Conservation (phyloP, 2,888 invertebrate genomes). For the Clivina fossor region DNA sequence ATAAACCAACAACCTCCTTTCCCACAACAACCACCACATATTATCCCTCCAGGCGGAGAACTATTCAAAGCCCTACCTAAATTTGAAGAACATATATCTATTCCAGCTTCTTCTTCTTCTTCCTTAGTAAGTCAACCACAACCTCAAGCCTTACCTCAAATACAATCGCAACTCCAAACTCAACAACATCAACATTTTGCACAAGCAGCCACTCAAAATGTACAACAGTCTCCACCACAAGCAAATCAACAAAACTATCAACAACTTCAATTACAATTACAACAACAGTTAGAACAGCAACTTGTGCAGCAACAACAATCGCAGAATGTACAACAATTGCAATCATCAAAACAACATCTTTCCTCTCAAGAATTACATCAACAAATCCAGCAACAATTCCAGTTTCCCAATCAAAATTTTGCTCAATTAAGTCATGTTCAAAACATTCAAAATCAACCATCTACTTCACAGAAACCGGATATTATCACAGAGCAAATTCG, state of each 20-base stretch:
- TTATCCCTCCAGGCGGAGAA: conserved; percentile 69
- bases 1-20: conserved; percentile 49
- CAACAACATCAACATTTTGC: conserved; percentile 31
- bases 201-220: conserved; percentile 19
- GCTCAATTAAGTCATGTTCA: conserved; percentile 52
- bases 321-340: conserved; percentile 33
- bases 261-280: conserved; percentile 41
- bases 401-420: conserved; percentile 53
- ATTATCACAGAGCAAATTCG: conserved; percentile 21
- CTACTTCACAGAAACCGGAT: conserved; percentile 10
- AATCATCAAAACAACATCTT: conserved; percentile 38
- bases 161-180: conserved; percentile 41
- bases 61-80: conserved; percentile 75
- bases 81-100: conserved; percentile 75
- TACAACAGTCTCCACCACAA: conserved; percentile 34
- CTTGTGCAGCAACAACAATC: conserved; percentile 30
- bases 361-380: conserved; percentile 42
- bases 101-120: conserved; percentile 53
- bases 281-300: conserved; percentile 46
- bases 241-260: conserved; percentile 31
- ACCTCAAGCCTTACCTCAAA: conserved; percentile 41
- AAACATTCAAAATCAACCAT: conserved; percentile 56
- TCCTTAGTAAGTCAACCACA: conserved; percentile 49
- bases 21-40: conserved; percentile 56
- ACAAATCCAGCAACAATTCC: conserved; percentile 53